Evolutionary conservation across 1,140 invertebrate species (phyloP), one percentile per base, ranked within the genome.

Genomic region (Drosophila sp.): DNA sequence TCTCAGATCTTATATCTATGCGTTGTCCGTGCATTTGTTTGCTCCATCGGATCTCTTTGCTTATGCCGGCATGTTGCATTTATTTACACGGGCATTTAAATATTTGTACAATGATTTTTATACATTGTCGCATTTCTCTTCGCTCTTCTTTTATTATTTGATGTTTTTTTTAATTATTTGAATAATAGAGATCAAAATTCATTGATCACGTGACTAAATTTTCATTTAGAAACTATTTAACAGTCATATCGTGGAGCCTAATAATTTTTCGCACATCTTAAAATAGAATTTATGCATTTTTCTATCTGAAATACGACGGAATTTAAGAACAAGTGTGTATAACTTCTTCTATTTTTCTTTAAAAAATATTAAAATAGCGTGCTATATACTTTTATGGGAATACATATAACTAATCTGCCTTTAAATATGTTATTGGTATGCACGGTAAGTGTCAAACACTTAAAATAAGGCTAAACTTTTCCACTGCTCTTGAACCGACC

Each of bases 21-120:
- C 65, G 56, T 36, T 21, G 71, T 63, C 77, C 71, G 58, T 72
- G 79, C 53, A 78, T 72, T 64, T 80, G 69, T 80, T 67, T 76
- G 66, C 62, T 34, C 51, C 67, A 69, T 81, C 62, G 46, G 57
- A 77, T 69, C 53, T 66, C 61, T 40, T 62, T 81, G 51, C 14
- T 36, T 25, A 27, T 34, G 46, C 51, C 46, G 57, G 32, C 32
- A 14, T 21, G 3, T 27, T 34, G 9, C 43, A 43, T 5, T 4
- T 45, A 34, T 64, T 54, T 54, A 34, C 38, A 16, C 16, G 6
- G 29, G 9, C 0, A 36, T 14, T 36, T 18, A 53, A 9, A 62
- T 53, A 36, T 54, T 62, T 45, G 1, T 18, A 14, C 7, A 59
- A 27, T 25, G 6, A 14, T 14, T 45, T 64, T 13, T 4, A 46